Evolutionary conservation across 2,797 vertebrate genomes (phyloP).

Genomic region (Hippoglossus hippoglossus): DNA sequence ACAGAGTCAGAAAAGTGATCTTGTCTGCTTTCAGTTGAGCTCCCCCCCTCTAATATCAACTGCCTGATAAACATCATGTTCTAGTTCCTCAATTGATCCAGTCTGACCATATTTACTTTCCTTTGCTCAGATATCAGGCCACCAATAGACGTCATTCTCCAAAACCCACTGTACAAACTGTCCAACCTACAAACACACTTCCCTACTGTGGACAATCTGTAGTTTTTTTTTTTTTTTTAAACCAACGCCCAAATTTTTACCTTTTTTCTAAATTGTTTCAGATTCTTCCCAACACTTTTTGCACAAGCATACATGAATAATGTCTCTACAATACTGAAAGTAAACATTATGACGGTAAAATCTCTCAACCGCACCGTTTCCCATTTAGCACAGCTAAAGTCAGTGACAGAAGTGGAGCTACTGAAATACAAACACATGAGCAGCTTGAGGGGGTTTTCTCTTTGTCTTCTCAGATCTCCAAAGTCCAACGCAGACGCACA

Average conservation of each 20-base stretch:
- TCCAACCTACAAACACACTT: not conserved
- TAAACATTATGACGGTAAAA: slow-evolving; percentile 1
- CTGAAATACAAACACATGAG: not conserved
- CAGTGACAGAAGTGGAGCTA: not conserved
- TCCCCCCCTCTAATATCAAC: slow-evolving; percentile 5
- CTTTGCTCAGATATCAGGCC: not conserved
- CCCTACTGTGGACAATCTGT: not conserved
- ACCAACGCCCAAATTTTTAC: not conserved
- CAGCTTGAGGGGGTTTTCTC: not conserved
- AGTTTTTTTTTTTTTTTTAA: not conserved
- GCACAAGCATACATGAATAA: not conserved
- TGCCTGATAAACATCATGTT: slow-evolving; percentile 9
- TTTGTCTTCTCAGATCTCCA: not conserved
- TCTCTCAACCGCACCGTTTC: not conserved
- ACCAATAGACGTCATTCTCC: not conserved
- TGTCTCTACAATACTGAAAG: not conserved
- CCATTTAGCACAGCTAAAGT: not conserved
- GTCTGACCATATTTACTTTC: not conserved
- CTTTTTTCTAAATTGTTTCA: not conserved
- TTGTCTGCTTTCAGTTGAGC: not conserved
- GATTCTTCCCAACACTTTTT: not conserved
- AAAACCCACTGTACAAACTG: slow-evolving; percentile 7
- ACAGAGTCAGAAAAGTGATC: no score
- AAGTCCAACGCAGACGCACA: slow-evolving; percentile 1
- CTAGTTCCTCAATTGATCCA: slow-evolving; percentile 26